Base-by-base conservation (phyloP, 2,888 invertebrate genomes). In the Dascillus cervinus region DNA sequence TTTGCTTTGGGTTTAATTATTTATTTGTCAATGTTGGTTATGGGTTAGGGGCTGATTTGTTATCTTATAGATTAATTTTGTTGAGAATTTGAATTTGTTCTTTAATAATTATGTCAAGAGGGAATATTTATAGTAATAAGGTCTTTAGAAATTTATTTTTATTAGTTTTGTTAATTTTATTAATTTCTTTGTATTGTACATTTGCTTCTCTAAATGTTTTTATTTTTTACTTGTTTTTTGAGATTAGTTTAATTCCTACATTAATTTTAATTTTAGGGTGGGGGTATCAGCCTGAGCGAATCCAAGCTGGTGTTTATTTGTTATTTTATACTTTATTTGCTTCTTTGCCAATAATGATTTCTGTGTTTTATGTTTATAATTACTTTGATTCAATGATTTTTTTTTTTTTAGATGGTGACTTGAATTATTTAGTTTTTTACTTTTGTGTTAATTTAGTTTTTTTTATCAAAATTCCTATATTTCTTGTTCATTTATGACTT, bases 141-240 rank as follows among this genome's bases (percentile, higher is more conserved):
- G 68, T 64, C 67, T 70, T 61, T 67, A 8, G 44, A 30, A 59
- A 58, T 50, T 67, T 70, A 64, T 73, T 74, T 71, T 55, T 67
- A 52, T 60, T 73, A 47, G 65, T 73, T 47, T 64, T 71, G 60
- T 38, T 73, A 52, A 39, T 72, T 47, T 43, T 72, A 43, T 66
- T 77, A 58, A 54, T 74, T 49, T 64, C 71, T 52, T 69, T 78
- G 61, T 57, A 64, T 63, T 46, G 73, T 48, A 70, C 70, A 58
- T 79, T 79, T 74, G 64, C 58, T 34, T 56, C 61, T 3, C 58
- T 69, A 57, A 74, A 71, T 71, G 65, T 78, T 56, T 67, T 80
- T 66, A 48, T 70, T 52, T 79, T 81, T 73, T 81, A 79, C 73
- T 65, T 80, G 60, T 76, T 74, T 71, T 82, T 81, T 77, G 79